Percentiles rank a stretch among this genome's conserved stretches.
phyloP scores from a whole-genome alignment of 1,140 invertebrate species.

The Caerostris extrusa region DNA sequence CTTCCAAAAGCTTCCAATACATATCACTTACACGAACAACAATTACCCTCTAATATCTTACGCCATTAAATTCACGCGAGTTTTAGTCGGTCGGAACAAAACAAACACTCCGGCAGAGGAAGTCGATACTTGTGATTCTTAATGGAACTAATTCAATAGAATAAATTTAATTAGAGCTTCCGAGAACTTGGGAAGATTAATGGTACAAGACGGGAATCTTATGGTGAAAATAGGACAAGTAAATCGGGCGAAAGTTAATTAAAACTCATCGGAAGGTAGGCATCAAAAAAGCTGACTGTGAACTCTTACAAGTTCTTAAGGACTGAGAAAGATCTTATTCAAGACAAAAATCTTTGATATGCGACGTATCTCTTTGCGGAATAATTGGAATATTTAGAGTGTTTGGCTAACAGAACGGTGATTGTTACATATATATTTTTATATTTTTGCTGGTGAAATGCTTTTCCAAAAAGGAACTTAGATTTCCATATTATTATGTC shows the following conservation, averaged over 20 bases:
- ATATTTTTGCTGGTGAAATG: neutral
- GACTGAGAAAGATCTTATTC: neutral
- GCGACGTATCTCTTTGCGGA: neutral
- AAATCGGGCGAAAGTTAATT: conserved; percentile 7
- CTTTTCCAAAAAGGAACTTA: neutral
- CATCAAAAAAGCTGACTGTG: neutral
- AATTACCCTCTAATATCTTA: neutral
- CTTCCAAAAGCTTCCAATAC: neutral
- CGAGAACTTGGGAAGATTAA: neutral
- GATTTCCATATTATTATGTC: too few species aligned
- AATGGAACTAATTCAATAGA: conserved; percentile 26
- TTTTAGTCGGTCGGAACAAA: neutral
- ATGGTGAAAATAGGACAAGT: neutral
- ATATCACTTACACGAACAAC: conserved; percentile 5
- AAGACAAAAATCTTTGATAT: neutral
- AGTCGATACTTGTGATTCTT: conserved; percentile 13
- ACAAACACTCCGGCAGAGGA: neutral
- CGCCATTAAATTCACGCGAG: neutral
- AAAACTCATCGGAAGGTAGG: neutral
- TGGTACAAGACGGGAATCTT: too few species aligned
- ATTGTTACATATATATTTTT: too few species aligned
- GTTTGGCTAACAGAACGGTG: neutral
- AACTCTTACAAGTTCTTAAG: neutral
- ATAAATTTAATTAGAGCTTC: conserved; percentile 33
- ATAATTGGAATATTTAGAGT: neutral